Evolutionary conservation across 2,888 invertebrate genomes (phyloP), one percentile per base, ranked within the genome.

Genomic region (Napeogenes inachia): DNA sequence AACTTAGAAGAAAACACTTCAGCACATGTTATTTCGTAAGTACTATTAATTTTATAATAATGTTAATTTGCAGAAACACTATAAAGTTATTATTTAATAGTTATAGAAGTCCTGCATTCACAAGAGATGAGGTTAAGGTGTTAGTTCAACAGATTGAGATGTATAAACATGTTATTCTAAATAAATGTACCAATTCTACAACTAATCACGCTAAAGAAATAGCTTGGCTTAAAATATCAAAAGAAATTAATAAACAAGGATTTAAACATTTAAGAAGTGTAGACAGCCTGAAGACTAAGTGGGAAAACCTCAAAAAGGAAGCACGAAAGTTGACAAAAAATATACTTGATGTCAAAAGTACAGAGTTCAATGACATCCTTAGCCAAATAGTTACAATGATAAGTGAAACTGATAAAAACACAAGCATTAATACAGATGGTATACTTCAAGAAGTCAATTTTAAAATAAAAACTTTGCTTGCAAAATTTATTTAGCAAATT

Each of bases 251-350:
- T 63, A 77, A 68, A 8, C 71, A 75, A 58, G 80, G 78, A 4
- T 76, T 83, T 53, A 73, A 70, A 50, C 67, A 78, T 63, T 68
- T 72, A 2, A 79, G 89, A 63, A 79, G 70, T 64, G 62, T 70
- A 13, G 84, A 86, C 47, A 74, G 72, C 45, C 73, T 89, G 57
- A 87, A 80, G 72, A 80, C 71, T 2, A 89, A 88, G 71, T 89
- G 86, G 87, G 82, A 83, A 4, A 89, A 89, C 67, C 70, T 90
- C 45, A 88, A 88, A 61, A 82, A 74, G 54, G 72, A 73, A 32
- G 81, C 79, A 8, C 78, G 78, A 46, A 84, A 76, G 63, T 32
- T 76, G 2, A 73, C 82, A 8, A 81, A 81, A 62, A 84, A 83
- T 69, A 61, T 82, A 62, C 70, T 81, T 56, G 78, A 83, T 63